Conservation (phyloP, 2,888 invertebrate species). For the Drosophila paranaensis region DNA sequence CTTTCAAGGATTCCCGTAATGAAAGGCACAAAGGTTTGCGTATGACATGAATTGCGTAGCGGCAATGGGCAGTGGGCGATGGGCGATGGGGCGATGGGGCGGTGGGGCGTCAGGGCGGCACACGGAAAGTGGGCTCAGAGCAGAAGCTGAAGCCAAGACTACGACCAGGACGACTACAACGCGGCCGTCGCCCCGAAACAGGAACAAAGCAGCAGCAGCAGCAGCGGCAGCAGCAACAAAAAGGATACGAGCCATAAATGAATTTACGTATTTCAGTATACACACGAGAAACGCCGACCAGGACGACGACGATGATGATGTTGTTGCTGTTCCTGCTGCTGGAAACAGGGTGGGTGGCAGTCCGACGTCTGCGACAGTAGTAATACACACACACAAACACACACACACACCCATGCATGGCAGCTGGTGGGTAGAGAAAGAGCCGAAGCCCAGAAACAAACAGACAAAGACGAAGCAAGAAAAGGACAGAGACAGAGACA, state of each 20-base stretch:
- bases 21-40: constrained; percentile 30
- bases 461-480: not conserved
- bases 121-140: constrained; percentile 30
- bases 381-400: constrained; percentile 47
- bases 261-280: constrained; percentile 79
- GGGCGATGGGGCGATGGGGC: constrained; percentile 14
- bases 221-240: constrained; percentile 41
- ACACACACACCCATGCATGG: constrained; percentile 32
- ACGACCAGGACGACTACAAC: constrained; percentile 30
- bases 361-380: constrained; percentile 72
- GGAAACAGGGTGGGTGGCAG: constrained; percentile 72
- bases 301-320: constrained; percentile 33
- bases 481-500: constrained; percentile 14
- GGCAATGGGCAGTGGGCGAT: constrained; percentile 35
- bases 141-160: constrained; percentile 29
- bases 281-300: constrained; percentile 76
- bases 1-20: constrained; percentile 30
- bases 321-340: constrained; percentile 33
- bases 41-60: constrained; percentile 43
- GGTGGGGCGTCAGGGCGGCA: not conserved
- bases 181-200: constrained; percentile 77
- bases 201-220: constrained; percentile 59
- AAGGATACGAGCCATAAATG: constrained; percentile 71
- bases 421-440: constrained; percentile 76
- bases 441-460: constrained; percentile 45